These are phyloP conservation scores for Globodera rostochiensis DNA, from an alignment of 1,140 invertebrate genomes.

Conservation along the genomic window DNA sequence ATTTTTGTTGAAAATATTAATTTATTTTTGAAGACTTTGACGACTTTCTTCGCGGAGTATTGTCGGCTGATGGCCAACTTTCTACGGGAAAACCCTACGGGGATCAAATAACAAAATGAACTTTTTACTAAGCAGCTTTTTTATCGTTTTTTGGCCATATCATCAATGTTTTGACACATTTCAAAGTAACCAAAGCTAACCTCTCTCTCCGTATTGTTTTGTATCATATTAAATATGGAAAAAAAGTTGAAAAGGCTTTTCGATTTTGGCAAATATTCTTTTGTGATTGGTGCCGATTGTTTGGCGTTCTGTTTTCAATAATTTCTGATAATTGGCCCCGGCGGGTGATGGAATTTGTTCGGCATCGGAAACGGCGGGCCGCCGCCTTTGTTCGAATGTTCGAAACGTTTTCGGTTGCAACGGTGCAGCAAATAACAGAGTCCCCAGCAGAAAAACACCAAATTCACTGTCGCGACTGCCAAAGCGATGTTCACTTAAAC, in stretches of 20 bases:
- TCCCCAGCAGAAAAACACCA: background rate
- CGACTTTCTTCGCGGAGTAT: slow-evolving; percentile 20
- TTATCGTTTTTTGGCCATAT: background rate
- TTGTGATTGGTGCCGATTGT: background rate
- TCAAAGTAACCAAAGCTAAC: background rate
- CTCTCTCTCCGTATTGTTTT: background rate
- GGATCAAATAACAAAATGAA: slow-evolving; percentile 16
- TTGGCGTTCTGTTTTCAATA: background rate
- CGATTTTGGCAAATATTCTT: too few relatives aligned
- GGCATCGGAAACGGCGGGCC: background rate
- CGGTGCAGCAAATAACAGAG: background rate
- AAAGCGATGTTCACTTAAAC: background rate
- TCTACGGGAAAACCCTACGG: slow-evolving; percentile 19
- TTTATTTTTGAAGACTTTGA: slow-evolving; percentile 12
- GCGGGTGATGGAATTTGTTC: background rate
- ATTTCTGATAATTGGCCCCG: background rate
- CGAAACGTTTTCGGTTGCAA: background rate
- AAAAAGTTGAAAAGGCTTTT: background rate
- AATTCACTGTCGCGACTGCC: background rate
- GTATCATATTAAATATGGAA: background rate
- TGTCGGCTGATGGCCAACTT: slow-evolving; percentile 11
- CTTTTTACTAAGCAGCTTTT: background rate
- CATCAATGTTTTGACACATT: background rate
- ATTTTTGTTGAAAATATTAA: background rate
- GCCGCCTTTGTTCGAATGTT: background rate